A percentile compares a stretch with the other conserved stretches of the same genome.
Evolutionary conservation across 2,888 invertebrate species (phyloP).

Genomic region (Drosophila macrospina): DNA sequence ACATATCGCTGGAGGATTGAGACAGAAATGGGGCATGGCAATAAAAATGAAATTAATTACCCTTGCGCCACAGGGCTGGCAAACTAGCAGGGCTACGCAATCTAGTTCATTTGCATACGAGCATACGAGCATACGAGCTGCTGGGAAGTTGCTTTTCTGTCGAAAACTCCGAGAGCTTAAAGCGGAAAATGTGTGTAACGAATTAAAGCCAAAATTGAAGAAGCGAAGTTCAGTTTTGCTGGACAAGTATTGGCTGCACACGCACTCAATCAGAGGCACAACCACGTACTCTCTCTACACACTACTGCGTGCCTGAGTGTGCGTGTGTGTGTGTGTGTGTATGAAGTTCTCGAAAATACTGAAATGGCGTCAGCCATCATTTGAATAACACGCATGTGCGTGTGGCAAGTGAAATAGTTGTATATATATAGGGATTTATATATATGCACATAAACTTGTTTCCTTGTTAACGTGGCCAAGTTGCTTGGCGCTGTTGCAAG

Average conservation of each 20-base stretch:
- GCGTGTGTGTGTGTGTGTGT: slow-evolving; percentile 37
- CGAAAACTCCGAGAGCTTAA: no score
- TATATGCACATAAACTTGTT: slow-evolving; percentile 16
- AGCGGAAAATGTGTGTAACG: slow-evolving; percentile 26
- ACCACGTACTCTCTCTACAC: slow-evolving; percentile 21
- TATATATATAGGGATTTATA: neutral
- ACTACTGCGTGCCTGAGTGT: slow-evolving; percentile 44
- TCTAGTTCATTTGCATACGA: slow-evolving; percentile 13
- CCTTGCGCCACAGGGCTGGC: slow-evolving; percentile 31
- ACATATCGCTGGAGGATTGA: slow-evolving; percentile 32
- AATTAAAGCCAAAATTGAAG: slow-evolving; percentile 33
- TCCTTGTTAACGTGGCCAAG: slow-evolving; percentile 57
- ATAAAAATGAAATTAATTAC: slow-evolving; percentile 79
- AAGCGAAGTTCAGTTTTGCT: slow-evolving; percentile 56
- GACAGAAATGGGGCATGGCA: slow-evolving; percentile 55
- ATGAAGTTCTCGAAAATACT: slow-evolving; percentile 46
- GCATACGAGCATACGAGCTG: slow-evolving; percentile 4
- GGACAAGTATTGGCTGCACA: slow-evolving; percentile 28
- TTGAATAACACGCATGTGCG: slow-evolving; percentile 80
- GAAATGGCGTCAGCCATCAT: slow-evolving; percentile 78
- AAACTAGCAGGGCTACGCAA: slow-evolving; percentile 15
- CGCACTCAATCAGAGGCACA: neutral
- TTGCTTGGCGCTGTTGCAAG: slow-evolving; percentile 18
- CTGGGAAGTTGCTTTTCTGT: slow-evolving; percentile 40
- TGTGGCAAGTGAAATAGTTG: slow-evolving; percentile 67